Evolutionary conservation across 2,888 invertebrate species (phyloP), one percentile per base, ranked within the genome.

Genomic region (Plagodis pulveraria): DNA sequence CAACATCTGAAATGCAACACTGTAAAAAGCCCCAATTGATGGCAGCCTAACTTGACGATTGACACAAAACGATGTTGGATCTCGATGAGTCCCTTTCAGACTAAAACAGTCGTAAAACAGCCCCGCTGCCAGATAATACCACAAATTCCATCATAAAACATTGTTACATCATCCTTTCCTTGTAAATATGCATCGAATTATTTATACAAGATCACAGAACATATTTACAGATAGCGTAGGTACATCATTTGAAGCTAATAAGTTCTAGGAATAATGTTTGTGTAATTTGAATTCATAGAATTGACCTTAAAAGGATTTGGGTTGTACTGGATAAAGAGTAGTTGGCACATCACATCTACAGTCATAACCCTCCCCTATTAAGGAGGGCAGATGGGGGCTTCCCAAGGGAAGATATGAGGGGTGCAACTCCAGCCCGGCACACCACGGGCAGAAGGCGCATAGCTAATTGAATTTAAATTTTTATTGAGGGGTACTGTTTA

Each of bases 101-200:
- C 50, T 45, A 35, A 36, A 59, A 55, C 9, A 50, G 34, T 40
- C 55, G 47, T 59, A 59, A 59, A 59, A 51, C 34, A 40, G 36
- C 32, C 41, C 43, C 50, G 40, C 58, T 54, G 47, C 11, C 55
- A 59, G 55, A 59, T 59, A 55, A 59, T 55, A 43, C 50, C 59
- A 47, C 55, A 55, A 59, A 59, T 55, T 33, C 35, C 59, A 38
- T n/a, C 35, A 55, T 59, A 59, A 59, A 55, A 55, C 36, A 38
- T 50, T 43, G 55, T 59, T 47, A 59, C 59, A 48, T 55, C 59
- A 48, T 55, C 50, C 47, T 33, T 42, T 47, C 51, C 50, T 59
- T 59, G 50, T 59, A 50, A 54, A 59, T 55, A 59, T 55, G 55
- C 59, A 59, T 48, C 46, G 50, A 55, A 50, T 55, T 59, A 59